phyloP scores from a whole-genome alignment of 2,888 invertebrate genomes.

The Pristionchus exspectatus region DNA sequence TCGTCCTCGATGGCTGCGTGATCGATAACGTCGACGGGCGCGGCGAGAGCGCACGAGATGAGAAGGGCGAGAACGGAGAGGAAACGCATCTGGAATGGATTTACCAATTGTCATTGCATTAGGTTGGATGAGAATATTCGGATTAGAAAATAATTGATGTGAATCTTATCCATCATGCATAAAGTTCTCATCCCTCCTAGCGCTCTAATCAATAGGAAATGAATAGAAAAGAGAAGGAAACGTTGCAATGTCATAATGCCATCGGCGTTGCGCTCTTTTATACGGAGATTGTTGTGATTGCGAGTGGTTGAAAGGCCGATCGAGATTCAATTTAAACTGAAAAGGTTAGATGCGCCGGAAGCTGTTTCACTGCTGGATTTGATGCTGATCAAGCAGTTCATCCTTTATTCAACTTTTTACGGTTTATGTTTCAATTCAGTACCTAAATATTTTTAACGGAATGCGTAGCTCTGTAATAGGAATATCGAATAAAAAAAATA shows the following conservation, averaged over 20 bases:
- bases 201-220: neutral
- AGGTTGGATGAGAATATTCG: neutral
- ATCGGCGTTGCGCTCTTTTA: neutral
- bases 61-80: neutral
- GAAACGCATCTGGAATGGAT: conserved; percentile 6
- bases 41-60: neutral
- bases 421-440: neutral
- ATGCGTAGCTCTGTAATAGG: no score
- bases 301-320: neutral
- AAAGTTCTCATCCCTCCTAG: neutral
- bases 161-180: neutral
- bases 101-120: neutral
- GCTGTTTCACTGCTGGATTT: neutral
- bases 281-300: conserved; percentile 2
- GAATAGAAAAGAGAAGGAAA: neutral
- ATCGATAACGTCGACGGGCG: conserved; percentile 7
- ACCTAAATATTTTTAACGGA: no score
- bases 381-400: neutral
- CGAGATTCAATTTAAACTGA: neutral
- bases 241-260: conserved; percentile 3
- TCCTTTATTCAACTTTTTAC: neutral
- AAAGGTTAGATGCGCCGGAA: neutral
- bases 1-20: neutral
- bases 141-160: no score
- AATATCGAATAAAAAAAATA: no score